Evolutionary conservation across 2,888 invertebrate species (phyloP), one percentile per base, ranked within the genome.

Genomic region (Isotomurus palustris): DNA sequence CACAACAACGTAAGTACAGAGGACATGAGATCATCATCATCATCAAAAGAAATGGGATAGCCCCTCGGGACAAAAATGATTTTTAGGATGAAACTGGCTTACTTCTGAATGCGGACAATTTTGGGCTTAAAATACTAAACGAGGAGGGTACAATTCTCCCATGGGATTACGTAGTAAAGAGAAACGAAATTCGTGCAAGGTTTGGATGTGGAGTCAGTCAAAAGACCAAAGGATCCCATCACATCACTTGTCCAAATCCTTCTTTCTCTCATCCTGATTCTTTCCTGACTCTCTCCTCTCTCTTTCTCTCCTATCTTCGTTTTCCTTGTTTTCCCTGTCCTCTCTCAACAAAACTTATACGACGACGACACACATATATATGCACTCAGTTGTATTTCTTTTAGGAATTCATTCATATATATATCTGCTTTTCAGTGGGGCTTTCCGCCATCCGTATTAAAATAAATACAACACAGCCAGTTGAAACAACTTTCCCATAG

Each of bases 41-140:
- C 47, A 47, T 47, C 47, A 47, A 47, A 47, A 47, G 48, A 38
- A 54, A 48, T 47, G 45, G 54, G 38, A 55, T 45, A 44, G 48
- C 29, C 56, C 49, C 56, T 29, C 8, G 56, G 50, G 56, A 49
- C 41, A 49, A 43, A 56, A 56, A 56, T 56, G 49, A 56, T 56
- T 56, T 56, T 29, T 22, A 40, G 56, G 56, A 56, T 56, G 43
- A 56, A 49, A 49, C 41, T 32, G 50, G 56, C 56, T 56, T 56
- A 49, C 21, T 17, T 35, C 35, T 56, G 56, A 56, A 56, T 56
- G 53, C 44, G 59, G 55, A 50, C 59, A 54, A 59, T 55, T 60
- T 60, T 52, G 41, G 56, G 48, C 52, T 51, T 43, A 60, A 60
- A 60, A 56, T 56, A 60, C 56, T 60, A 56, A 60, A 60, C 56